Conservation (phyloP, 2,113 vertebrate species). For the Cairina moschata region DNA sequence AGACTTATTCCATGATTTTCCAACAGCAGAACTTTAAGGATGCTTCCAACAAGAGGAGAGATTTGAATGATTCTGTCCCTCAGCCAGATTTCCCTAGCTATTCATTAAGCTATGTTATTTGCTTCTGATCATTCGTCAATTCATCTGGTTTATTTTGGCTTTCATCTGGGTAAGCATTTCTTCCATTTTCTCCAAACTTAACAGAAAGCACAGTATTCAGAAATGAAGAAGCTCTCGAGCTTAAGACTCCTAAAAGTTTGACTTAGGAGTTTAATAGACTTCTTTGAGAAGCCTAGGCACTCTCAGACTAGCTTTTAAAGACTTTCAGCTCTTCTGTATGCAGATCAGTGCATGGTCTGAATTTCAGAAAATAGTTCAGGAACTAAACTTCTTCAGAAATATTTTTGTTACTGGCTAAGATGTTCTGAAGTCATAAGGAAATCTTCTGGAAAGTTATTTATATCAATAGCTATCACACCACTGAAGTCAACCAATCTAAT, state of each 20-base stretch:
- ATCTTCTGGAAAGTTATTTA: constrained; percentile 49
- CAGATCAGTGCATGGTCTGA: background rate
- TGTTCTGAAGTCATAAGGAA: constrained; percentile 26
- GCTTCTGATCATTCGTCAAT: background rate
- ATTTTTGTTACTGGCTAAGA: background rate
- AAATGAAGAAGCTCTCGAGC: background rate
- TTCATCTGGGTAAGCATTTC: background rate
- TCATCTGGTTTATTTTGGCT: background rate
- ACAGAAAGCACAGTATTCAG: background rate
- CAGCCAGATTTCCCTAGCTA: background rate
- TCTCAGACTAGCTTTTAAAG: background rate
- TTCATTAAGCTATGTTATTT: background rate
- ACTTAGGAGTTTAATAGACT: background rate
- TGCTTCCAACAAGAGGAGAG: background rate
- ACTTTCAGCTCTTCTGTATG: background rate
- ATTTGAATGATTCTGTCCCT: background rate
- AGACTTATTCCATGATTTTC: background rate
- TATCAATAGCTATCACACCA: constrained; percentile 44
- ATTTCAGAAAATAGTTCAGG: background rate
- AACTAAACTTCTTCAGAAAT: background rate
- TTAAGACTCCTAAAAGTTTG: background rate
- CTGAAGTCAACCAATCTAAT: constrained; percentile 1
- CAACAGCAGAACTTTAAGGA: background rate
- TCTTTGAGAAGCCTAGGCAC: background rate
- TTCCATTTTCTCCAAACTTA: background rate